Evolutionary conservation across 2,113 vertebrate genomes (phyloP).

Genomic region (Takifugu bimaculatus): DNA sequence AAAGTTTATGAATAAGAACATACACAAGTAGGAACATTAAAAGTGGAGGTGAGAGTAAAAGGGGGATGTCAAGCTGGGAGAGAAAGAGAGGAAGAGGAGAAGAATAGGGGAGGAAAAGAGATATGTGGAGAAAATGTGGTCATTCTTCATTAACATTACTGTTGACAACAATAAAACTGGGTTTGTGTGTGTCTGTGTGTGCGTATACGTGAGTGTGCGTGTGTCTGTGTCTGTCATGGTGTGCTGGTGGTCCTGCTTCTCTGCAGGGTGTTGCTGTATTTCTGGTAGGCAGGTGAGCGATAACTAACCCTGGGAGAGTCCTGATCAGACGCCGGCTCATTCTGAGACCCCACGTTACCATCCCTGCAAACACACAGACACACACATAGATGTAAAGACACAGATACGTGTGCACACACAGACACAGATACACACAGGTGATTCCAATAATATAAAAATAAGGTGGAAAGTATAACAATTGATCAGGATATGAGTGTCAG

Average conservation of each 20-base stretch:
- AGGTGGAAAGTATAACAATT: too few relatives aligned
- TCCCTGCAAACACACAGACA: slow-evolving; percentile 57
- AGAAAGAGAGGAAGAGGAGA: neutral
- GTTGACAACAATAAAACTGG: neutral
- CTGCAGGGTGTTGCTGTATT: slow-evolving; percentile 91
- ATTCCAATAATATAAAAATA: too few relatives aligned
- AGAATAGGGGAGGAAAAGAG: neutral
- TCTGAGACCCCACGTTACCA: slow-evolving; percentile 85
- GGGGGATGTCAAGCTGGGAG: neutral
- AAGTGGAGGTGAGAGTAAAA: neutral
- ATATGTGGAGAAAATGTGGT: slow-evolving; percentile 3
- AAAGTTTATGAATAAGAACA: too few relatives aligned
- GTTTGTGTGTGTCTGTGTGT: neutral
- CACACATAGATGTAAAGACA: neutral
- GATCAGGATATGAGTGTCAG: too few relatives aligned
- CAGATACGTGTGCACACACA: neutral
- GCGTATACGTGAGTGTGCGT: slow-evolving; percentile 13
- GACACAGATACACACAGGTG: neutral
- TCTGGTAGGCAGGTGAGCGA: slow-evolving; percentile 95
- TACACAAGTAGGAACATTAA: too few relatives aligned
- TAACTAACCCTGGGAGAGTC: slow-evolving; percentile 99
- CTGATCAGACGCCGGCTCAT: slow-evolving; percentile 90
- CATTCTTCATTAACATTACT: neutral
- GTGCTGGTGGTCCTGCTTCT: slow-evolving; percentile 79
- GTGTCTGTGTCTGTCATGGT: slow-evolving; percentile 46